Evolutionary conservation across 1,140 invertebrate species (phyloP), one percentile per base, ranked within the genome.

Genomic region (Aporrectodea caliginosa): DNA sequence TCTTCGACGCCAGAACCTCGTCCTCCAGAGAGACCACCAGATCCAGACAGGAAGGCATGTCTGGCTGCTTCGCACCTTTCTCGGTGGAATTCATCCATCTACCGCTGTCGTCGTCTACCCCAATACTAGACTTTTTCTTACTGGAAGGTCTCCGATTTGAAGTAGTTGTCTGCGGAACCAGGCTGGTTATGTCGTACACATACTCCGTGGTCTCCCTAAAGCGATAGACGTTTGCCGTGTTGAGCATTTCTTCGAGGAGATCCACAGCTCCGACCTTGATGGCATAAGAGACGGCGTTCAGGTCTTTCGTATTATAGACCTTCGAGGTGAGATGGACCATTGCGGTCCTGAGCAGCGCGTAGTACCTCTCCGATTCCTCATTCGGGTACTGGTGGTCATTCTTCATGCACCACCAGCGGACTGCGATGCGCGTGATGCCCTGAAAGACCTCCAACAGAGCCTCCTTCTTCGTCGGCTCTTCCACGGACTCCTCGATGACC

Each of bases 361-460:
- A 35, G 71, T 72, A 74, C 14, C 73, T n/a, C 14, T 81, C 80
- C 6, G 43, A 71, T 22, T 78, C 77, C 32, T 81, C 76, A 58
- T 68, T 35, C 27, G 80, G 80, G 6, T 72, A 74, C 29, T 69
- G 35, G 29, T 73, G 76, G n/a, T 78, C 75, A 14, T 78, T 33
- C n/a, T 35, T 73, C 70, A 78, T 81, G 33, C 80, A 78, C 80
- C 80, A 81, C 80, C 80, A 81, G 16, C 69, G 32, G 12, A 72
- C 22, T 22, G 80, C 69, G n/a, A 43, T n/a, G 16, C 58, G 12
- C 1, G 77, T 71, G 30, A 81, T 78, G n/a, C 29, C 35, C 16
- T 74, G 35, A 58, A 43, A 78, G 1, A 72, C 75, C 33, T 77
- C 30, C 34, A 80, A 35, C 69, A 77, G 58, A 1, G 58, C 69